These are phyloP conservation scores for Apistogramma diplotaenia DNA, from an alignment of 2,113 vertebrate species.

Conservation along the genomic window DNA sequence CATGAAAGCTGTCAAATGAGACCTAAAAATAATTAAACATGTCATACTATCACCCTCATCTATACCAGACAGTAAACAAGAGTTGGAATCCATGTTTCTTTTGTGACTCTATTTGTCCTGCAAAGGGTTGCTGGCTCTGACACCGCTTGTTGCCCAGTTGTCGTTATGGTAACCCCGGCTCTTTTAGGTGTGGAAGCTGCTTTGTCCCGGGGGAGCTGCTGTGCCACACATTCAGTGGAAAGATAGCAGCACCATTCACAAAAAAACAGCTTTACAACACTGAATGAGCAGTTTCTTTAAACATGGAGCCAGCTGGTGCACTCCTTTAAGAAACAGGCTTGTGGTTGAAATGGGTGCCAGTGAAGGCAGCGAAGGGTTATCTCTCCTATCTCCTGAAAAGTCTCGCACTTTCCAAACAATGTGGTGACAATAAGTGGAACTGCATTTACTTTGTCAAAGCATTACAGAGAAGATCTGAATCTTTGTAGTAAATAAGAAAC, in stretches of 20 bases:
- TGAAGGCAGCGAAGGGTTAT: background rate
- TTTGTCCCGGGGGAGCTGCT: conserved; percentile 12
- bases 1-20: background rate
- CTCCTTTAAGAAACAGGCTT: background rate
- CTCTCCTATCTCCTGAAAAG: background rate
- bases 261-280: background rate
- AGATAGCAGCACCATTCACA: conserved; percentile 36
- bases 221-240: conserved; percentile 1
- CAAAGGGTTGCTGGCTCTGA: conserved; percentile 13
- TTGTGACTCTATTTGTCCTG: background rate
- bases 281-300: background rate
- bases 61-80: background rate
- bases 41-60: background rate
- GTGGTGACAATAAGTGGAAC: background rate
- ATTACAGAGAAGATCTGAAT: background rate
- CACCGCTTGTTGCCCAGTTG: conserved; percentile 40
- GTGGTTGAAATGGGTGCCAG: background rate
- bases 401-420: background rate
- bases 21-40: conserved; percentile 15
- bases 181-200: conserved; percentile 6
- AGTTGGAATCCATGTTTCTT: conserved; percentile 7
- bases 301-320: background rate
- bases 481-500: background rate
- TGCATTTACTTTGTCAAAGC: background rate
- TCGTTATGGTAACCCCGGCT: conserved; percentile 47